A percentile compares a stretch with the other conserved stretches of the same genome.
These are phyloP conservation scores for Asarcornis scutulata DNA, from an alignment of 2,113 vertebrate genomes.

Conservation along the genomic window DNA sequence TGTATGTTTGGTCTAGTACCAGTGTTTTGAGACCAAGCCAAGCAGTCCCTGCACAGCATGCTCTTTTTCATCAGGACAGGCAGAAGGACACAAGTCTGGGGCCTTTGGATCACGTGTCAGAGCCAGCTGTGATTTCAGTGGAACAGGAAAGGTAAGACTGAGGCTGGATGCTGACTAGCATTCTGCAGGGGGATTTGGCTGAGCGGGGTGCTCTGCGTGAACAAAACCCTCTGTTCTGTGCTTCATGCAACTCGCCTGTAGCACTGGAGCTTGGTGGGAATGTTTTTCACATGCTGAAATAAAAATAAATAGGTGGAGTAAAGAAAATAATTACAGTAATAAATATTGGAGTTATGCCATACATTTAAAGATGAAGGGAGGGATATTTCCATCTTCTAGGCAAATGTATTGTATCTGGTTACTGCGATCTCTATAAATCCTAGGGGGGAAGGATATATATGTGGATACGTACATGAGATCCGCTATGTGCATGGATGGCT, in stretches of 20 bases:
- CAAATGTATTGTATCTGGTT: background rate
- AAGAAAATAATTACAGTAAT: background rate
- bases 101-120: background rate
- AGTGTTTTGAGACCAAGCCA: background rate
- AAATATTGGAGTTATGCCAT: background rate
- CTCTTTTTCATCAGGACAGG: background rate
- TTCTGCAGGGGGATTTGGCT: background rate
- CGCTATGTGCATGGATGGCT: background rate
- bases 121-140: background rate
- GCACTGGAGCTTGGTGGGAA: background rate
- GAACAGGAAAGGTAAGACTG: background rate
- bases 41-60: background rate
- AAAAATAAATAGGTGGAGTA: background rate
- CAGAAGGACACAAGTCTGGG: background rate
- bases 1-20: too few relatives aligned
- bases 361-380: background rate
- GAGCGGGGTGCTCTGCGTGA: background rate
- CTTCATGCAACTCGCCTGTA: background rate
- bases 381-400: background rate
- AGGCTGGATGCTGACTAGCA: background rate
- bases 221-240: background rate
- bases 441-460: background rate
- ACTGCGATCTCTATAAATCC: background rate
- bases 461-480: background rate
- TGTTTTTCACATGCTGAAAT: background rate